Conservation (phyloP, 2,113 vertebrate genomes). For the Dicrurus megarhynchus region DNA sequence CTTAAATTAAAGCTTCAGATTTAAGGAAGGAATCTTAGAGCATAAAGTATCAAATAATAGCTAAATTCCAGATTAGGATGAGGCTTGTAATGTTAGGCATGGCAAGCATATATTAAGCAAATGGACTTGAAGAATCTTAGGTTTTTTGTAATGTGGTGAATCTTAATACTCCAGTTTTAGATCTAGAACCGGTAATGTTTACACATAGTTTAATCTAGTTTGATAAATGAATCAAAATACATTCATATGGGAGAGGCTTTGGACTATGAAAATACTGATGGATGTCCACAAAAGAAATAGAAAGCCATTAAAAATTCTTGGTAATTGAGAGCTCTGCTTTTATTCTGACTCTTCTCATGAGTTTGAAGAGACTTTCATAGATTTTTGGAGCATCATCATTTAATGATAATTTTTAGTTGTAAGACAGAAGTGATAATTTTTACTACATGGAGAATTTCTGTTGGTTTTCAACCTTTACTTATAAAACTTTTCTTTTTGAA, state of each 20-base stretch:
- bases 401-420: neutral
- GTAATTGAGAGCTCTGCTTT: neutral
- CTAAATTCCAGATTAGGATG: neutral
- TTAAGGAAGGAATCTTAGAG: neutral
- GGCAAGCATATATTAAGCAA: neutral
- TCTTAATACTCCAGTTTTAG: neutral
- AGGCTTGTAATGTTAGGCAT: neutral
- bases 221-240: neutral
- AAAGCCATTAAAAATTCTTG: neutral
- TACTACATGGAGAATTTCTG: neutral
- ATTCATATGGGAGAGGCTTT: neutral
- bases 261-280: neutral
- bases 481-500: neutral
- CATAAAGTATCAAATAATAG: constrained; percentile 1
- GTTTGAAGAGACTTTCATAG: neutral
- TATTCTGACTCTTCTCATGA: neutral
- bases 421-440: neutral
- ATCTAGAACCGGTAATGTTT: neutral
- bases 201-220: neutral
- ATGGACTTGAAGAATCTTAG: neutral
- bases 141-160: neutral
- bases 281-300: neutral
- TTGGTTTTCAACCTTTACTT: neutral
- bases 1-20: constrained; percentile 13
- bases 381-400: neutral